Conservation (phyloP, 2,113 vertebrate species). For the Paraplagusia blochii region DNA sequence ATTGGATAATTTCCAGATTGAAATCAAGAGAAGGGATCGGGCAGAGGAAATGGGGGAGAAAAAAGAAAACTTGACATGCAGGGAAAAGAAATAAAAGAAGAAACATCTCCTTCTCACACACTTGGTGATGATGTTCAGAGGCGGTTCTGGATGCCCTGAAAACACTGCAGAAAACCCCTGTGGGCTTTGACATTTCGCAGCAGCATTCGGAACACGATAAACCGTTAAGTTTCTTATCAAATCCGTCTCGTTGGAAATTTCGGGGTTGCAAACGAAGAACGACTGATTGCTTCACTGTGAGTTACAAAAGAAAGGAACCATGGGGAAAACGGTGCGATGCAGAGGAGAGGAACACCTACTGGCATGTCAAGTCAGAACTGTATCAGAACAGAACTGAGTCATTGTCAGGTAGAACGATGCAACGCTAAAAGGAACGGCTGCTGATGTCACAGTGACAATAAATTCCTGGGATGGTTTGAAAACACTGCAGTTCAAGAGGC, state of each 20-base stretch:
- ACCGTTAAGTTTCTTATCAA: conserved; percentile 10
- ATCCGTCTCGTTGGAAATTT: conserved; percentile 14
- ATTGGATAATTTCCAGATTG: conserved; percentile 67
- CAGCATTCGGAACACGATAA: not conserved
- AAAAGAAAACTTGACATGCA: conserved; percentile 63
- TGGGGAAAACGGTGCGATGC: not conserved
- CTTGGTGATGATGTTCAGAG: conserved; percentile 11
- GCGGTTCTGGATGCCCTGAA: not conserved
- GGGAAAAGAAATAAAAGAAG: too few species aligned
- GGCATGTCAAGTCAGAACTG: conserved; percentile 35
- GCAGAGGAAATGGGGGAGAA: conserved; percentile 24
- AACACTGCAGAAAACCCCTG: conserved; percentile 31
- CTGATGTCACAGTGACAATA: conserved; percentile 27
- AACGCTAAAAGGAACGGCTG: conserved; percentile 18
- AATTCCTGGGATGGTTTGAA: conserved; percentile 48
- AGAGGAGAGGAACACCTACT: conserved; percentile 28
- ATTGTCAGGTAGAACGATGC: conserved; percentile 1
- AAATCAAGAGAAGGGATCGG: conserved; percentile 51
- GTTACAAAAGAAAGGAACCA: conserved; percentile 10
- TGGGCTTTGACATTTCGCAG: conserved; percentile 12
- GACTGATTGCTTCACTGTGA: conserved; percentile 17
- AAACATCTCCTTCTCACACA: conserved; percentile 42
- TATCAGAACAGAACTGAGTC: conserved; percentile 21
- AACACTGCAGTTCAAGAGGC: conserved; percentile 30
- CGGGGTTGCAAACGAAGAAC: conserved; percentile 12